Percentiles rank a stretch among this genome's conserved stretches.
Conservation (phyloP, 2,113 vertebrate genomes). For the Gymnogyps californianus region DNA sequence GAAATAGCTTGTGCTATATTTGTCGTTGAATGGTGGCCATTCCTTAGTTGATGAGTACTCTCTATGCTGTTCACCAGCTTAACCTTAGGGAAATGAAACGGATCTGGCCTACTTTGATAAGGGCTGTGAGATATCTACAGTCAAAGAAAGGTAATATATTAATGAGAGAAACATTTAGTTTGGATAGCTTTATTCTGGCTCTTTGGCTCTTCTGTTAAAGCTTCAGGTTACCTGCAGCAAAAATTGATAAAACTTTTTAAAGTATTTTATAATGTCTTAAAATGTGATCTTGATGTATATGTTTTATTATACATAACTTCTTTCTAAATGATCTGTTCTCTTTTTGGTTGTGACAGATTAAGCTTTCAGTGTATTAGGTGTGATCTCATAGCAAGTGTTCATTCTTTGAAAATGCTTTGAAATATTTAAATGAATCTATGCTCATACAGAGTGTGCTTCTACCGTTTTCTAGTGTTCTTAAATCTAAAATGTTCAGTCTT, state of each 20-base stretch:
- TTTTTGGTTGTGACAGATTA: background rate
- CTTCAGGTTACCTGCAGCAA: background rate
- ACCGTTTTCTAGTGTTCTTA: background rate
- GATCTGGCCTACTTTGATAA: conserved; percentile 66
- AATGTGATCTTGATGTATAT: background rate
- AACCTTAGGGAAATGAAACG: conserved; percentile 62
- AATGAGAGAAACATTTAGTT: background rate
- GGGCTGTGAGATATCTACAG: conserved; percentile 45
- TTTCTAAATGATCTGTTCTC: background rate
- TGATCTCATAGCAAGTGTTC: background rate
- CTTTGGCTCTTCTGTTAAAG: background rate
- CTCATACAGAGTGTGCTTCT: background rate
- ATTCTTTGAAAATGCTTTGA: background rate
- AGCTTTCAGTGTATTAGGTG: background rate
- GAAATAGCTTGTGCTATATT: conserved; percentile 46
- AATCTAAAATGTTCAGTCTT: background rate
- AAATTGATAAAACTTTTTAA: background rate
- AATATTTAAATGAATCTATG: background rate
- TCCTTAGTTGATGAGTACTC: conserved; percentile 38
- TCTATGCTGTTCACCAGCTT: background rate
- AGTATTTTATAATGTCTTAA: background rate
- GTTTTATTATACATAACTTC: background rate
- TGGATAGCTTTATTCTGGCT: background rate
- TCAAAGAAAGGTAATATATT: conserved; percentile 50
- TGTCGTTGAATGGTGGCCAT: conserved; percentile 25